A percentile compares a stretch with the other conserved stretches of the same genome.
These are phyloP conservation scores for Melieria omissa DNA, from an alignment of 2,888 invertebrate species.

Conservation along the genomic window DNA sequence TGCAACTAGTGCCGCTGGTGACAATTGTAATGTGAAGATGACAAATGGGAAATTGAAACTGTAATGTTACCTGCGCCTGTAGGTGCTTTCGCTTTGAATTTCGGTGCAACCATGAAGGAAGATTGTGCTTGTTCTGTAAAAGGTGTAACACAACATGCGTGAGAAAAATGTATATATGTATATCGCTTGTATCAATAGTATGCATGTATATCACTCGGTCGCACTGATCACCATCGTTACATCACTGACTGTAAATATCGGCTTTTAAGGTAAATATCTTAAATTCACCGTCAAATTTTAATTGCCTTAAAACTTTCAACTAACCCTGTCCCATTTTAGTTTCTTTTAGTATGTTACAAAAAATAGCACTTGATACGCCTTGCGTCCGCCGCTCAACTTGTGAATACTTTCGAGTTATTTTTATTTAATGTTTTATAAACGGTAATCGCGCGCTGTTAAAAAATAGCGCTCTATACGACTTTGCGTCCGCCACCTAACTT, in stretches of 20 bases:
- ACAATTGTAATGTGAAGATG: no score
- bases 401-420: conserved; percentile 35
- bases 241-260: no score
- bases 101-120: conserved; percentile 79
- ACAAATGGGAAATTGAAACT: no score
- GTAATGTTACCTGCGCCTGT: conserved; percentile 59
- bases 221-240: no score
- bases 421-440: conserved; percentile 25
- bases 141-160: conserved; percentile 1
- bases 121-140: conserved; percentile 70
- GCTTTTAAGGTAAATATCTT: no score
- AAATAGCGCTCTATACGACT: conserved; percentile 51
- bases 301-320: conserved; percentile 46
- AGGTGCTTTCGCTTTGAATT: conserved; percentile 83
- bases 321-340: conserved; percentile 67
- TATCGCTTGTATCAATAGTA: no score
- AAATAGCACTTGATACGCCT: conserved; percentile 50
- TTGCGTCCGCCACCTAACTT: conserved; percentile 62
- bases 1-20: no score
- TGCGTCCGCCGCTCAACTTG: conserved; percentile 61
- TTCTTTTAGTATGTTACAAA: conserved; percentile 19
- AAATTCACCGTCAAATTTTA: conserved; percentile 1
- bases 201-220: no score
- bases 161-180: no score
- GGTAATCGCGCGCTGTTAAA: conserved; percentile 21